Conservation (phyloP, 2,797 vertebrate genomes). For the Gallirallus australis region DNA sequence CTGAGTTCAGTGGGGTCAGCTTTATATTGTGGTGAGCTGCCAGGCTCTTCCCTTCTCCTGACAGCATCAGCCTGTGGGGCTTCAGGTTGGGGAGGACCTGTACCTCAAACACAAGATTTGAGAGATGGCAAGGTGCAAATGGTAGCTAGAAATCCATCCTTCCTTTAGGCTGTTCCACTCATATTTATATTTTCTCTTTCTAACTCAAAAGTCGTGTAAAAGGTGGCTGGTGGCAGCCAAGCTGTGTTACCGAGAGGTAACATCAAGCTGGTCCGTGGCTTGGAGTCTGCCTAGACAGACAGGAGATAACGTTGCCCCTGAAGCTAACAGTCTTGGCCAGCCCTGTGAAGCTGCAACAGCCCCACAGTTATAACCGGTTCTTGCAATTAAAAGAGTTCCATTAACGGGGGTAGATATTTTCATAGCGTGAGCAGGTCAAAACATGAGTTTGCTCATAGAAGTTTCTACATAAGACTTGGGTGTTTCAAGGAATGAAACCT, state of each 20-base stretch:
- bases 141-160: not conserved
- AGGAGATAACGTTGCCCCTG: rapidly evolving
- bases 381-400: not conserved
- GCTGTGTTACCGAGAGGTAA: rapidly evolving
- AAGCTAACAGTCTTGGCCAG: not conserved
- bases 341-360: not conserved
- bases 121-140: not conserved
- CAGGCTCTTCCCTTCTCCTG: not conserved
- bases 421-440: not conserved
- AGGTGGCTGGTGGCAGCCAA: not conserved
- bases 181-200: not conserved
- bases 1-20: no score
- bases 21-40: rapidly evolving
- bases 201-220: not conserved
- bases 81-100: not conserved
- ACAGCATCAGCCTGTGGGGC: rapidly evolving
- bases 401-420: not conserved
- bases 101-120: not conserved
- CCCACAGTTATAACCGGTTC: not conserved
- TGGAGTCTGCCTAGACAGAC: not conserved
- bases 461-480: not conserved
- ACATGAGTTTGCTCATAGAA: not conserved
- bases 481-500: not conserved
- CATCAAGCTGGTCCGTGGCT: not conserved
- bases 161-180: not conserved